phyloP scores from a whole-genome alignment of 1,140 invertebrate genomes.

The Drosophila mayri region DNA sequence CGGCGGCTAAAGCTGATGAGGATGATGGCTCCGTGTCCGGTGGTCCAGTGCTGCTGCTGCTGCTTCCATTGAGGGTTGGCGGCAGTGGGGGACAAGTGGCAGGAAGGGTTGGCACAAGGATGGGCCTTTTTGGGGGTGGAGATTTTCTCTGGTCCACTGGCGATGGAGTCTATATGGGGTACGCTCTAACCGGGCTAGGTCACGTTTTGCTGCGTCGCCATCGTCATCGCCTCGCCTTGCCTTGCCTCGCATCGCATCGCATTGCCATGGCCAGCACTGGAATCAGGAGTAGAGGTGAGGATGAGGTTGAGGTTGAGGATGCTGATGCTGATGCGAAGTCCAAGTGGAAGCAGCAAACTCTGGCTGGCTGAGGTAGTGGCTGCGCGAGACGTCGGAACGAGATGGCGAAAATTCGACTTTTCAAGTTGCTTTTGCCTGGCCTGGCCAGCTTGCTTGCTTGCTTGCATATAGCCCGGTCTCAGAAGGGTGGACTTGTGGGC shows the following conservation, averaged over 20 bases:
- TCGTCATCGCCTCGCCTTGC: conserved; percentile 31
- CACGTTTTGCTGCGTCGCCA: conserved; percentile 78
- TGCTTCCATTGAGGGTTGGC: not conserved
- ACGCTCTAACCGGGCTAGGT: conserved; percentile 77
- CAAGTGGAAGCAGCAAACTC: conserved; percentile 43
- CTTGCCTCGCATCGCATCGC: conserved; percentile 9
- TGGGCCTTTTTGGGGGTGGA: conserved; percentile 23
- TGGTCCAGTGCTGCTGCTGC: conserved; percentile 21
- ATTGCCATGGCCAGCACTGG: conserved; percentile 31
- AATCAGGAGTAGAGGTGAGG: conserved; percentile 21
- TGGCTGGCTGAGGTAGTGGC: conserved; percentile 52
- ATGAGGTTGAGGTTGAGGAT: conserved; percentile 46
- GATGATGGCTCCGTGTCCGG: conserved; percentile 54
- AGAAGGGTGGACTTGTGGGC: conserved; percentile 16
- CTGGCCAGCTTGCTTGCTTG: conserved; percentile 33
- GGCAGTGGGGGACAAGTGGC: conserved; percentile 1
- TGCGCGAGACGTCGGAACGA: conserved; percentile 68
- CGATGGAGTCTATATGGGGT: conserved; percentile 75
- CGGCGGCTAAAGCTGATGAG: conserved; percentile 63
- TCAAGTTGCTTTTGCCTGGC: conserved; percentile 69
- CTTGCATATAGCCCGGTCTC: conserved; percentile 63
- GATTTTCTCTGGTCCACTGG: conserved; percentile 68
- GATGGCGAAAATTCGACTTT: conserved; percentile 80
- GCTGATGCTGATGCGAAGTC: conserved; percentile 54
- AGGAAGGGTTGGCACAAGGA: conserved; percentile 16